phyloP scores from a whole-genome alignment of 2,113 vertebrate species.

The Elachura formosa region DNA sequence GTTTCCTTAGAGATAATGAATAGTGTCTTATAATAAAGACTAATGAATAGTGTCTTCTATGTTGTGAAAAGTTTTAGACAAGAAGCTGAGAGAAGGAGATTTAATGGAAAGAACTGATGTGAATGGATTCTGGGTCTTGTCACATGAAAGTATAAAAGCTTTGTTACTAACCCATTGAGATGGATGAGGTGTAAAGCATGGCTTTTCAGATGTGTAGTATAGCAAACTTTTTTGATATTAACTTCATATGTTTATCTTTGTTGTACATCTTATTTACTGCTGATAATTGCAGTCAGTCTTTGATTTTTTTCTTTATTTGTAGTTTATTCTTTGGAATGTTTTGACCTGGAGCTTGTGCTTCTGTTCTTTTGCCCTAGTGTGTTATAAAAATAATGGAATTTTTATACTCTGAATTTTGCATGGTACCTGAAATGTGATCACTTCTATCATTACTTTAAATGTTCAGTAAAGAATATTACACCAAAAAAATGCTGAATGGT shows the following conservation, averaged over 20 bases:
- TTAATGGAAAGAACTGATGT: background rate
- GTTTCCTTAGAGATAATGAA: background rate
- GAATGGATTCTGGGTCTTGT: background rate
- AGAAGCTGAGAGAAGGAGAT: background rate
- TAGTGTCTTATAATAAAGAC: background rate
- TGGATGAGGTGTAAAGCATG: background rate
- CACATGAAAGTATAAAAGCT: background rate
- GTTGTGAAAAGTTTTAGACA: background rate
- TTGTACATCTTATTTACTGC: background rate
- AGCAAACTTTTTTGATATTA: background rate
- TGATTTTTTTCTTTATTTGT: background rate
- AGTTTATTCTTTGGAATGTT: background rate
- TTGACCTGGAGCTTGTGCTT: background rate
- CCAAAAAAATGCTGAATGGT: background rate
- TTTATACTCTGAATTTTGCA: background rate
- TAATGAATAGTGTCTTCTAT: background rate
- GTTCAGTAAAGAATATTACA: background rate
- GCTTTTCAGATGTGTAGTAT: background rate
- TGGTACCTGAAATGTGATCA: background rate
- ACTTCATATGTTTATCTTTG: background rate
- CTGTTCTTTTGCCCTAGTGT: background rate
- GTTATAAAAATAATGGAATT: background rate
- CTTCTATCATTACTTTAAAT: background rate
- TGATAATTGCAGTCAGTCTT: background rate
- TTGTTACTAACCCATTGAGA: background rate